Evolutionary conservation across 1,140 invertebrate genomes (phyloP), one percentile per base, ranked within the genome.

Genomic region (Plutomurus gul): DNA sequence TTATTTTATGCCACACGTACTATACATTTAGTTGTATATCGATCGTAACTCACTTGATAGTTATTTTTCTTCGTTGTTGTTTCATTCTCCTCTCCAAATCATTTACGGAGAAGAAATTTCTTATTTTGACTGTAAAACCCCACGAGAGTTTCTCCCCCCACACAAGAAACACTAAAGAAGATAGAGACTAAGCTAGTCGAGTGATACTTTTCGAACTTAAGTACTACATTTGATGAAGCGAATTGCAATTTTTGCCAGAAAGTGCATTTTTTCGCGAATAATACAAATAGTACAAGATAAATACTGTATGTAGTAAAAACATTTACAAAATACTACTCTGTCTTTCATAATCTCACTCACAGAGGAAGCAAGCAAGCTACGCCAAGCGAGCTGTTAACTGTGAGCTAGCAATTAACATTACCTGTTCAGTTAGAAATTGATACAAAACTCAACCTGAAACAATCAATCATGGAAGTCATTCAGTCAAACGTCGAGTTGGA

Each of bases 391-490:
- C 56, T 65, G 56, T 65, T n/a, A 30, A 65, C 56, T 65, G 56
- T 65, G 56, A 65, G 56, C 56, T 7, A 36, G 56, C 56, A 65
- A 65, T 65, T 65, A 27, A 65, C 56, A 65, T 65, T 65, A 65
- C 56, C 56, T 65, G 56, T 65, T 65, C 56, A 30, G 56, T 65
- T 65, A 27, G 10, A 56, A 43, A 56, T 25, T 56, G 3, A 36
- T 65, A 27, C 20, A 22, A 65, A 65, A 76, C 47, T 75, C 75
- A 65, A 65, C 56, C 16, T 71, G 56, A 39, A 73, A 80, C 75
- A 77, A 77, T 76, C 80, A 81, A 40, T 40, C n/a, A 81, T 81
- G 80, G 80, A 81, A 81, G 77, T 81, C 73, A 81, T 81, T 75
- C 80, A 37, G 51, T 49, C 60, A 60, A 81, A 71, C 46, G 76